Conservation (phyloP, 2,113 vertebrate species). For the Phodopus roborovskii region DNA sequence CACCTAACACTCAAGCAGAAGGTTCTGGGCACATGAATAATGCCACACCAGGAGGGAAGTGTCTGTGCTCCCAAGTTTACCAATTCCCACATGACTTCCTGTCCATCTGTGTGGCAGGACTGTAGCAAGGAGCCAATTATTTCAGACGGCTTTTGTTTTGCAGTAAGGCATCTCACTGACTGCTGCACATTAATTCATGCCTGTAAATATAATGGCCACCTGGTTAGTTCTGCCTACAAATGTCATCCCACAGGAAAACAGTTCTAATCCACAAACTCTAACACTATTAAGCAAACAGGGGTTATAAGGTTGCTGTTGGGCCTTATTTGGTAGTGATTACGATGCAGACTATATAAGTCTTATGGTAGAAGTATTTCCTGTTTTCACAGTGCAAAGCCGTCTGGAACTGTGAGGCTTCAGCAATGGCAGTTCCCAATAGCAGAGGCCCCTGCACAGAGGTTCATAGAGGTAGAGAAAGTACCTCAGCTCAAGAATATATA, state of each 20-base stretch:
- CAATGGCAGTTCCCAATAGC: background rate
- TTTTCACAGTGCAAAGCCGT: background rate
- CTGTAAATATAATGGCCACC: conserved; percentile 60
- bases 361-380: background rate
- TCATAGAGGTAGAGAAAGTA: background rate
- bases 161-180: conserved; percentile 60
- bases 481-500: background rate
- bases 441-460: background rate
- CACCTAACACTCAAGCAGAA: conserved; percentile 59
- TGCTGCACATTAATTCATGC: conserved; percentile 70
- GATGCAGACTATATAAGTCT: conserved; percentile 21
- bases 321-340: conserved; percentile 54
- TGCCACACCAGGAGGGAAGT: conserved; percentile 15
- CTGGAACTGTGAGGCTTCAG: background rate
- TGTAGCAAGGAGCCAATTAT: conserved; percentile 78
- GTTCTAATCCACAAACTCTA: conserved; percentile 22
- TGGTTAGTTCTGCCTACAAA: conserved; percentile 60
- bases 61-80: conserved; percentile 50
- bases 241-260: conserved; percentile 59
- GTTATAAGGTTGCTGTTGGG: conserved; percentile 20
- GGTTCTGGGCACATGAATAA: conserved; percentile 70
- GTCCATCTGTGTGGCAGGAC: conserved; percentile 52
- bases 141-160: conserved; percentile 75
- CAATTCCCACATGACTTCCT: conserved; percentile 71
- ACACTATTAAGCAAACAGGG: conserved; percentile 42